Evolutionary conservation across 2,797 vertebrate species (phyloP).

Genomic region (Champsocephalus esox): DNA sequence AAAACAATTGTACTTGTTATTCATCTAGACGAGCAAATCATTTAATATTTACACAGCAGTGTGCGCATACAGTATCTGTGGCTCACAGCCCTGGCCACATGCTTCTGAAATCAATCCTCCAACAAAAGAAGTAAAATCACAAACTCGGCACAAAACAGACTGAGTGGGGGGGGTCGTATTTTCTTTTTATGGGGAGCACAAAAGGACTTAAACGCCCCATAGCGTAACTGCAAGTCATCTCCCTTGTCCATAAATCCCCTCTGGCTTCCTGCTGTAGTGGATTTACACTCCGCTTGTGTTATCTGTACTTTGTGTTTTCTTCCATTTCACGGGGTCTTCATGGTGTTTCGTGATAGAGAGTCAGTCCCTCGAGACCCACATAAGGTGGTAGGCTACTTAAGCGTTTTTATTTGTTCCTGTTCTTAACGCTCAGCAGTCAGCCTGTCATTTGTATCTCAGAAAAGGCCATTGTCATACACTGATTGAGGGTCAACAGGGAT

Average conservation of each 20-base stretch:
- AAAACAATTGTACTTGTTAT: neutral
- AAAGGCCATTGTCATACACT: slow-evolving; percentile 3
- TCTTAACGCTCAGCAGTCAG: neutral
- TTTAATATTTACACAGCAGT: neutral
- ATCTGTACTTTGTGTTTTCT: slow-evolving; percentile 66
- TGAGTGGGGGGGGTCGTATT: slow-evolving; percentile 16
- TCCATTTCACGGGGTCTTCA: slow-evolving; percentile 65
- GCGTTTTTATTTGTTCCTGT: neutral
- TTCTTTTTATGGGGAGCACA: slow-evolving; percentile 49
- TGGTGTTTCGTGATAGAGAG: slow-evolving; percentile 63
- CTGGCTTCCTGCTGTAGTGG: slow-evolving; percentile 44
- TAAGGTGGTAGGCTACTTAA: neutral
- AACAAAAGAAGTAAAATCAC: slow-evolving; percentile 50
- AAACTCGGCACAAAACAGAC: slow-evolving; percentile 62
- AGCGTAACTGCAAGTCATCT: slow-evolving; percentile 57
- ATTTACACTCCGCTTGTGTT: slow-evolving; percentile 58
- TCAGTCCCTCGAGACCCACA: slow-evolving; percentile 50
- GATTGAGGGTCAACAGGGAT: slow-evolving; percentile 36
- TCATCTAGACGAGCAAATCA: neutral
- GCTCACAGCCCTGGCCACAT: neutral
- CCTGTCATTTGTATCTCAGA: slow-evolving; percentile 6
- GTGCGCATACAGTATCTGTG: neutral
- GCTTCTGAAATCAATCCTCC: slow-evolving; percentile 18
- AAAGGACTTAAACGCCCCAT: slow-evolving; percentile 52
- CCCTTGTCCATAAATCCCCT: slow-evolving; percentile 68